A percentile compares a stretch with the other conserved stretches of the same genome.
phyloP scores from a whole-genome alignment of 2,888 invertebrate species.

The Sycophila texana region DNA sequence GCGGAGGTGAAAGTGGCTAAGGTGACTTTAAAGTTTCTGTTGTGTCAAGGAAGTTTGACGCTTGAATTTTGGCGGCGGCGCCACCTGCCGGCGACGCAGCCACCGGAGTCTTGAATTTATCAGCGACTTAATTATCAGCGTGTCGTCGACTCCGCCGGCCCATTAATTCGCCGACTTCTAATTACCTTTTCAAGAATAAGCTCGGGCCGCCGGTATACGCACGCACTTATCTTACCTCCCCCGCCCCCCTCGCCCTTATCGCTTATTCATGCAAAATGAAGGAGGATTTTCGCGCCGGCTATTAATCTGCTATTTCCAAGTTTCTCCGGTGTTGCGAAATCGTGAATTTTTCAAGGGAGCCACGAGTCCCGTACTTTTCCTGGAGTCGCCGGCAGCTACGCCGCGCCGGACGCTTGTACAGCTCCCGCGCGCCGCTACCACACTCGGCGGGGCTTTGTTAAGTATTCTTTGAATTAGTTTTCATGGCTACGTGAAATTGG shows the following conservation, averaged over 20 bases:
- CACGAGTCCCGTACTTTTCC: background rate
- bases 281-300: constrained; percentile 26
- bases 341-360: constrained; percentile 42
- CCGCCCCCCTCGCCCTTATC: background rate
- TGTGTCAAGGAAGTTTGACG: constrained; percentile 66
- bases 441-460: background rate
- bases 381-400: background rate
- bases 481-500: no score
- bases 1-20: constrained; percentile 51
- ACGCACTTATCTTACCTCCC: background rate
- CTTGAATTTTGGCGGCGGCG: constrained; percentile 7
- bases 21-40: constrained; percentile 67
- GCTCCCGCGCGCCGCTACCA: background rate
- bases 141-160: constrained; percentile 44
- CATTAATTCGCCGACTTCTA: constrained; percentile 64
- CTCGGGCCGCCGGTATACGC: no score
- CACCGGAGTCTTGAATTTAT: constrained; percentile 61
- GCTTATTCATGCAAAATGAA: constrained; percentile 52
- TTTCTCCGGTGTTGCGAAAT: constrained; percentile 12
- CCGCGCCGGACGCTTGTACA: background rate
- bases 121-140: constrained; percentile 65
- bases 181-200: constrained; percentile 40
- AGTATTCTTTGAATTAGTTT: no score
- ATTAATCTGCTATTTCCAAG: constrained; percentile 50
- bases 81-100: constrained; percentile 53